Evolutionary conservation across 1,140 invertebrate species (phyloP), one percentile per base, ranked within the genome.

Genomic region (Dolichoris vasculosae): DNA sequence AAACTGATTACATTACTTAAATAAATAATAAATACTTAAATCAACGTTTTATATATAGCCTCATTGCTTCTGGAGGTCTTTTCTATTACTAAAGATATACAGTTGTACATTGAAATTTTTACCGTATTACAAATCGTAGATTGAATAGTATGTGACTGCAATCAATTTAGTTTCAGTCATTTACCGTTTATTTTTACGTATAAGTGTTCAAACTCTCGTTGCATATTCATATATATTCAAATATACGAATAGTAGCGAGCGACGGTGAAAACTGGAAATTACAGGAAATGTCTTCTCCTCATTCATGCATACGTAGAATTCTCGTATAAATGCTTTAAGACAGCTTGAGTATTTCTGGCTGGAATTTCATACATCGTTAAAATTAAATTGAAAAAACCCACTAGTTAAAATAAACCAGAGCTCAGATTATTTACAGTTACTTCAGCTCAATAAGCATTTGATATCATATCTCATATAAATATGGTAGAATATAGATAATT

Each of bases 101-200:
- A 71, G 32, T 71, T 55, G 3, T 38, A 40, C 32, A 63, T 48
- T 69, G 43, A 35, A 69, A 81, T 73, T 32, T 82, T 73, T 82
- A 82, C 80, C 67, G 80, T 82, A 73, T 82, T 55, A 55, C 55
- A 40, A 73, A 82, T 82, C 40, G 46, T 73, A 30, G 63, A 48
- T 55, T 48, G 9, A 32, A 17, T 6, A n/a, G 43, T 71, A 73
- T 71, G 48, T 32, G 13, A 48, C 38, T 55, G 17, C 67, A 82
- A 82, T 82, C 73, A 73, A 82, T 73, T 69, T 30, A 38, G 30
- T 73, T 67, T 78, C 48, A 38, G 15, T 38, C 40, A 23, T 82
- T 73, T 82, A 82, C 80, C 67, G 67, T 71, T 82, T 46, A 32
- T 69, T 67, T 43, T 40, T 7, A 32, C 11, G 20, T 7, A 51